Evolutionary conservation across 2,113 vertebrate species (phyloP), one percentile per base, ranked within the genome.

Genomic region (Falcunculus frontatus): DNA sequence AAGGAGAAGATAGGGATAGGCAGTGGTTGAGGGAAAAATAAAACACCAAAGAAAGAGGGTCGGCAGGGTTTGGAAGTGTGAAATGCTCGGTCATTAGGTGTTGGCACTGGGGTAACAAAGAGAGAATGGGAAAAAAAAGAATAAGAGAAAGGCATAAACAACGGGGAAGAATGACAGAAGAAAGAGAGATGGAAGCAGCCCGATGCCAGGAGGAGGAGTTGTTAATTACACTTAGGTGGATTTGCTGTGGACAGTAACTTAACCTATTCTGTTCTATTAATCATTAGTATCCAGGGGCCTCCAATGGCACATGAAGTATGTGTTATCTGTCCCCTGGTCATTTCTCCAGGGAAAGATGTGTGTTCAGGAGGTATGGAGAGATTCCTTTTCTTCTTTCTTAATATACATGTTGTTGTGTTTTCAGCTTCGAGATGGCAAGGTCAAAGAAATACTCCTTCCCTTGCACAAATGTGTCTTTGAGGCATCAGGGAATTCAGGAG

Each of bases 401-500:
- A 96, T 95, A 94, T 90, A 93, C 86, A 87, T 93, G 95, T 96
- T 93, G 72, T 79, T 90, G 63, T 87, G 86, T 56, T 94, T 94
- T 89, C 95, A 72, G 88, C 60, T 95, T 84, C 5, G 73, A 90
- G 92, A 90, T 65, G 88, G 89, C 96, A 96, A 94, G 90, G 86
- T 96, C 93, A 96, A 64, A 96, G 87, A 97, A 96, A 97, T 93
- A 89, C 70, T 81, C 90, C 60, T 96, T 95, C 72, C 64, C 86
- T 84, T 92, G 88, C 93, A 94, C 92, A 96, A 95, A 97, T 64
- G 68, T 80, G 87, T 90, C 78, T 94, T 86, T 47, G 92, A 93
- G 69, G 69, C 86, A 87, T 64, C 85, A 81, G 64, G 85, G 83
- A 91, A 68, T 73, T 74, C 73, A 76, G 73, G 60, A 84, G 44